A percentile compares a stretch with the other conserved stretches of the same genome.
phyloP scores from a whole-genome alignment of 2,113 vertebrate genomes.

The Conger conger region DNA sequence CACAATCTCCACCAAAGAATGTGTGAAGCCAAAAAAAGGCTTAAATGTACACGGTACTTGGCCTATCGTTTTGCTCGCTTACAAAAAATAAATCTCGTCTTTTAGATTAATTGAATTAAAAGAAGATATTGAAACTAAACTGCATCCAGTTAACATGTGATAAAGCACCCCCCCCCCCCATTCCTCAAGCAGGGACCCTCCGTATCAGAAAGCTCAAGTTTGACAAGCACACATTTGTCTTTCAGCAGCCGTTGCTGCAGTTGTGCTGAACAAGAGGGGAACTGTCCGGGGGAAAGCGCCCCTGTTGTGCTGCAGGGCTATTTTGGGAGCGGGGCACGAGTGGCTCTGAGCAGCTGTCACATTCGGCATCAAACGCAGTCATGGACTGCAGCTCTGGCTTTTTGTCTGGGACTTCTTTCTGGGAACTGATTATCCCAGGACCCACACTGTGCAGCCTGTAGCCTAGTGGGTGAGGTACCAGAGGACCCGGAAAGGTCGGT shows the following conservation, averaged over 20 bases:
- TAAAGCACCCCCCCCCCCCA: background rate
- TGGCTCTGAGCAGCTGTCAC: background rate
- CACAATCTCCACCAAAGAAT: background rate
- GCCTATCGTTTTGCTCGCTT: background rate
- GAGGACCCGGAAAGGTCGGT: too few relatives aligned
- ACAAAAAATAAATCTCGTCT: background rate
- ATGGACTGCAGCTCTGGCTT: background rate
- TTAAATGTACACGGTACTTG: background rate
- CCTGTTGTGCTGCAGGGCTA: background rate
- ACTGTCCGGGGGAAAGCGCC: background rate
- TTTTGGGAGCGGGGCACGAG: background rate
- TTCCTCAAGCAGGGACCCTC: background rate
- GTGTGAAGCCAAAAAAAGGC: background rate
- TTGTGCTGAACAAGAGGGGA: background rate
- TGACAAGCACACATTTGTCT: background rate
- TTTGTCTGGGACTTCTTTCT: background rate
- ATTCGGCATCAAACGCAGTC: background rate
- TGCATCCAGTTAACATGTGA: background rate
- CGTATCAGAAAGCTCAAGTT: background rate
- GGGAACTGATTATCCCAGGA: too few relatives aligned
- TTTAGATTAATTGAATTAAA: background rate
- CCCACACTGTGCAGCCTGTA: too few relatives aligned
- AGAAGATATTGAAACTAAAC: background rate
- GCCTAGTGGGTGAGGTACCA: too few relatives aligned
- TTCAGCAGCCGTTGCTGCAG: background rate